These are phyloP conservation scores for Hydropsyche tenuis DNA, from an alignment of 1,140 invertebrate species.

Conservation along the genomic window DNA sequence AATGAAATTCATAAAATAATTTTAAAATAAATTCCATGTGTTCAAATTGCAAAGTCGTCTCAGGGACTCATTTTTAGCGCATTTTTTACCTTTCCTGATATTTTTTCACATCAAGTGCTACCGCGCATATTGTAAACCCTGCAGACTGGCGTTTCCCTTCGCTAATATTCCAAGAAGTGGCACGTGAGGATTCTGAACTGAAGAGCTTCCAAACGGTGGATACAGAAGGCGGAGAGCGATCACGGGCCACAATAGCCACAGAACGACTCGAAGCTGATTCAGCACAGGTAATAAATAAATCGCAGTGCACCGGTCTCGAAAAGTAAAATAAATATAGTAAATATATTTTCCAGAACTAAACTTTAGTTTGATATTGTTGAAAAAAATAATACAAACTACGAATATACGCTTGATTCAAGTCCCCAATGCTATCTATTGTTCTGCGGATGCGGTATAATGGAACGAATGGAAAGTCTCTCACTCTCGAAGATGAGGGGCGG, in stretches of 20 bases:
- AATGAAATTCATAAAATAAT: no score
- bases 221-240: slow-evolving; percentile 28
- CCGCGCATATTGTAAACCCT: slow-evolving; percentile 10
- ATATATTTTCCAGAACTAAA: no score
- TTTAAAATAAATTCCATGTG: no score
- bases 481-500: not conserved
- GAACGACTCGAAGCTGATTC: slow-evolving; percentile 36
- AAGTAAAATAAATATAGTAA: no score
- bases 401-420: no score
- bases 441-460: not conserved
- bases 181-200: slow-evolving; percentile 26
- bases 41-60: no score
- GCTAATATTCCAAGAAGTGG: slow-evolving; percentile 34
- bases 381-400: no score
- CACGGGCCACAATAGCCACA: slow-evolving; percentile 24
- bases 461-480: not conserved
- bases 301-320: not conserved
- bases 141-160: not conserved
- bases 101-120: no score
- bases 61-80: no score
- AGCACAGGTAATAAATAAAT: slow-evolving; percentile 43
- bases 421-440: not conserved
- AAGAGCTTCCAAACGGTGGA: slow-evolving; percentile 13
- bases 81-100: no score
- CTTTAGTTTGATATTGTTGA: no score